phyloP scores from a whole-genome alignment of 2,797 vertebrate genomes.

The Silurus aristotelis region DNA sequence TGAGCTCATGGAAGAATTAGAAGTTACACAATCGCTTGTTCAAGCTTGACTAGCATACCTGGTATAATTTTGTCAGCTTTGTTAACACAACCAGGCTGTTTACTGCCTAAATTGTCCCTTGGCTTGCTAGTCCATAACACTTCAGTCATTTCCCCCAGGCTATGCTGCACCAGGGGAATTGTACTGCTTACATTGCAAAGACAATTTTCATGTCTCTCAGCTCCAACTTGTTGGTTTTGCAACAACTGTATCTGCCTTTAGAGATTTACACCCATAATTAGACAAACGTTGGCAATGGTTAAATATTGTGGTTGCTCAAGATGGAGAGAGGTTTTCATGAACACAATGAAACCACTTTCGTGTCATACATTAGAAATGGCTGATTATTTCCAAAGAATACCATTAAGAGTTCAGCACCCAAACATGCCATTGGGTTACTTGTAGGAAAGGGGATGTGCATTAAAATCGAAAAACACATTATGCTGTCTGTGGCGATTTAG shows the following conservation, averaged over 20 bases:
- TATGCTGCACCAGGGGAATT: conserved; percentile 13
- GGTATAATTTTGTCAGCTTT: conserved; percentile 20
- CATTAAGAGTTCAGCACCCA: conserved; percentile 1
- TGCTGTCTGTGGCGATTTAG: conserved; percentile 29
- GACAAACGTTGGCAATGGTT: not conserved
- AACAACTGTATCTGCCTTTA: conserved; percentile 4
- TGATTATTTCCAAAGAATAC: not conserved
- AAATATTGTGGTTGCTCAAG: not conserved
- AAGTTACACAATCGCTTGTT: conserved; percentile 17
- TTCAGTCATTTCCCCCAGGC: conserved; percentile 22
- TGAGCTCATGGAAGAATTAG: conserved; percentile 19
- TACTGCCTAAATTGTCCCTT: conserved; percentile 33
- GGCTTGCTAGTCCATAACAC: conserved; percentile 20
- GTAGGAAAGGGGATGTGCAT: conserved; percentile 7
- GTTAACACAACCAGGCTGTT: conserved; percentile 24
- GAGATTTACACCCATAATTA: conserved; percentile 3
- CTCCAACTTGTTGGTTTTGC: conserved; percentile 47
- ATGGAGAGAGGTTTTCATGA: not conserved
- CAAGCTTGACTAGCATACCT: conserved; percentile 12
- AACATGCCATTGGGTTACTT: not conserved
- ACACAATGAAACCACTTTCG: not conserved
- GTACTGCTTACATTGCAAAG: conserved; percentile 5
- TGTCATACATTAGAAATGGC: not conserved
- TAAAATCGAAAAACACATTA: conserved; percentile 27
- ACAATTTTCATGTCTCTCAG: conserved; percentile 37